Percentiles rank a stretch among this genome's conserved stretches.
These are phyloP conservation scores for Polydrusus cervinus DNA, from an alignment of 2,888 invertebrate genomes.

Conservation along the genomic window DNA sequence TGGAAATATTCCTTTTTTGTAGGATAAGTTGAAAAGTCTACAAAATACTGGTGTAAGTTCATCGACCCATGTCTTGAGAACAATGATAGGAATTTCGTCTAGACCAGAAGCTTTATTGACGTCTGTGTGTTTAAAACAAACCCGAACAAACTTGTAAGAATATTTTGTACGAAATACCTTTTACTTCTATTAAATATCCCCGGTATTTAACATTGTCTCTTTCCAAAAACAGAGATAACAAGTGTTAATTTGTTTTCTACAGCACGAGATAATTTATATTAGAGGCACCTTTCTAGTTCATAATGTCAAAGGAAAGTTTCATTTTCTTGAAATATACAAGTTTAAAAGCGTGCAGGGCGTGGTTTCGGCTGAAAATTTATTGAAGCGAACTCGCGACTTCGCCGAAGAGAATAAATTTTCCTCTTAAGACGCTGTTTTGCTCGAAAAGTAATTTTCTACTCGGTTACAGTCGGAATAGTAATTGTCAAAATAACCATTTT, in stretches of 20 bases:
- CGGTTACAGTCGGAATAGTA: constrained; percentile 49
- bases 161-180: no score
- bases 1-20: no score
- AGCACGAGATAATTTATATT: constrained; percentile 69
- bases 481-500: constrained; percentile 53
- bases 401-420: constrained; percentile 50
- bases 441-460: constrained; percentile 51
- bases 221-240: constrained; percentile 28
- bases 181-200: no score
- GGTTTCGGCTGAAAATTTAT: constrained; percentile 47
- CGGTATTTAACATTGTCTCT: constrained; percentile 15
- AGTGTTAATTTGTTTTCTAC: constrained; percentile 68
- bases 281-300: constrained; percentile 70
- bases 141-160: no score
- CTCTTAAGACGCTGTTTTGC: constrained; percentile 50
- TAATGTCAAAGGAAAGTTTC: constrained; percentile 71
- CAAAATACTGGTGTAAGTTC: no score
- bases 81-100: no score
- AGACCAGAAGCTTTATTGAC: no score
- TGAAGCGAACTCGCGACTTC: constrained; percentile 45
- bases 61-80: no score
- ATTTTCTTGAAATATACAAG: constrained; percentile 68
- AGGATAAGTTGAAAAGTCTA: no score
- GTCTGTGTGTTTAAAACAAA: no score
- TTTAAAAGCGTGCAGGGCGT: constrained; percentile 53